These are phyloP conservation scores for Brachyrhaphis roseni DNA, from an alignment of 2,797 vertebrate genomes.

Conservation along the genomic window DNA sequence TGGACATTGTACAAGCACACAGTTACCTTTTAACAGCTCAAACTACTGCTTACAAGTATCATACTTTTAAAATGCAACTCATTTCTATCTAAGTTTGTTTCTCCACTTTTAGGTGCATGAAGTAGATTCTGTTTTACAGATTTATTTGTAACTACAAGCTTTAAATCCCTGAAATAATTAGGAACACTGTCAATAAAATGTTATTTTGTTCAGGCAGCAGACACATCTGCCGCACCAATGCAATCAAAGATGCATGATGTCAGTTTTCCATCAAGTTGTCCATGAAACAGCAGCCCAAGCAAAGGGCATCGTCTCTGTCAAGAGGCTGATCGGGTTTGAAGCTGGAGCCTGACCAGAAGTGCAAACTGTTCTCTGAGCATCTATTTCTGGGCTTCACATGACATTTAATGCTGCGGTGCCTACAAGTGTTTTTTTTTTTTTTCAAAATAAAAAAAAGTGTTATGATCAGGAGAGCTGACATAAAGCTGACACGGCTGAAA, in stretches of 20 bases:
- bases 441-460: constrained; percentile 14
- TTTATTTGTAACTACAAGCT: background rate
- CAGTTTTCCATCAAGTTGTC: constrained; percentile 9
- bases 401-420: constrained; percentile 28
- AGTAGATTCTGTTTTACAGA: background rate
- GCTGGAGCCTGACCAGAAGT: constrained; percentile 20
- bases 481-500: background rate
- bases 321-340: background rate
- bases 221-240: background rate
- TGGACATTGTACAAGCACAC: background rate
- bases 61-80: background rate
- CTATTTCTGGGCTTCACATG: constrained; percentile 39
- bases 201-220: background rate
- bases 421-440: constrained; percentile 9
- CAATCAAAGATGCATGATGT: background rate
- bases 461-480: background rate
- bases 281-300: constrained; percentile 16
- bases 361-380: constrained; percentile 20
- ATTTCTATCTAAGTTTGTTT: background rate
- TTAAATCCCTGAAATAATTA: background rate
- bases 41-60: background rate
- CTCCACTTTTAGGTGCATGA: background rate
- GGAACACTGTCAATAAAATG: background rate
- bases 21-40: background rate
- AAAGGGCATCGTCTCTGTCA: constrained; percentile 23